Percentiles rank a stretch among this genome's conserved stretches.
These are phyloP conservation scores for Sthenelais limicola DNA, from an alignment of 2,888 invertebrate genomes.

Conservation along the genomic window DNA sequence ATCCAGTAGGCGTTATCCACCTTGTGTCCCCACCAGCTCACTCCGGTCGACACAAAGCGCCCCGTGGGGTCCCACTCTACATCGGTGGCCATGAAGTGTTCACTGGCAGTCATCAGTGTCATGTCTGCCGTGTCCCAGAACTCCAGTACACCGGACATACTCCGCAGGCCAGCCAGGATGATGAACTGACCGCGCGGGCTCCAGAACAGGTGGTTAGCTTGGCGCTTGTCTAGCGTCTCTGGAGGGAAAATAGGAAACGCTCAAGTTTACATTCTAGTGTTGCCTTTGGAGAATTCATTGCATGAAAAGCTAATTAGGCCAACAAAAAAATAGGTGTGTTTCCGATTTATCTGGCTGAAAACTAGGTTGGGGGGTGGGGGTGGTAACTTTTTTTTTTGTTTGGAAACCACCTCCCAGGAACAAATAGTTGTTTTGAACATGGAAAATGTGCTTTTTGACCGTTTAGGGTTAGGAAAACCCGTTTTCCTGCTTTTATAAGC, in stretches of 20 bases:
- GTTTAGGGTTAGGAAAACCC: no score
- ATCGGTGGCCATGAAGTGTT: constrained; percentile 93
- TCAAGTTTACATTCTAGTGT: no score
- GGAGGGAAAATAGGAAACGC: constrained; percentile 69
- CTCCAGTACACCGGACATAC: constrained; percentile 86
- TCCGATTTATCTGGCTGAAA: no score
- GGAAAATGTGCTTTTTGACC: no score
- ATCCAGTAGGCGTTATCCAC: constrained; percentile 91
- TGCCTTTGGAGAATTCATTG: no score
- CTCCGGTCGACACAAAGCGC: constrained; percentile 95
- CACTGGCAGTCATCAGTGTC: constrained; percentile 92
- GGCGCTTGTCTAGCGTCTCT: constrained; percentile 80
- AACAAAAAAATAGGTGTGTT: no score
- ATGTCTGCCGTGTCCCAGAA: constrained; percentile 97
- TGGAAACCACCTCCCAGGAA: no score
- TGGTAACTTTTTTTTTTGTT: no score
- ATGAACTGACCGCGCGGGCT: constrained; percentile 93
- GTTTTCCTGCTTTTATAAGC: no score
- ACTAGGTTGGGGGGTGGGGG: no score
- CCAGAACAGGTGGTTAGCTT: constrained; percentile 90
- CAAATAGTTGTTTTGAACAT: no score
- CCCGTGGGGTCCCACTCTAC: constrained; percentile 99
- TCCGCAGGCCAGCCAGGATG: constrained; percentile 89
- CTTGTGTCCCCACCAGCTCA: constrained; percentile 96
- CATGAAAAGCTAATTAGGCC: no score